Percentiles rank a stretch among this genome's conserved stretches.
phyloP scores from a whole-genome alignment of 1,140 invertebrate species.

The Lordiphosa collinella region DNA sequence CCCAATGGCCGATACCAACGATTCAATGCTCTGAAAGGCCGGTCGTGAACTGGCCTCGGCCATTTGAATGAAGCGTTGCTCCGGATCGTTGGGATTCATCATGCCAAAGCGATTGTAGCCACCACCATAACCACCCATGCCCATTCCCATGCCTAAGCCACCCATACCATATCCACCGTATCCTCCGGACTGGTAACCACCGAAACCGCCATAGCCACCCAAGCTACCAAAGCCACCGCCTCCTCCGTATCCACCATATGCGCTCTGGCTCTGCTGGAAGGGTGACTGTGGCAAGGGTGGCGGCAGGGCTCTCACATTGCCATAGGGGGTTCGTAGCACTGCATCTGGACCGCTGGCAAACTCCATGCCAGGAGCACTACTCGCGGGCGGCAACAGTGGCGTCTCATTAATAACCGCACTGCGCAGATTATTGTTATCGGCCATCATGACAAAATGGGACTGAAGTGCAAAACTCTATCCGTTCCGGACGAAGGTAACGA shows the following conservation, averaged over 20 bases:
- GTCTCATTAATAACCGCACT: constrained; percentile 61
- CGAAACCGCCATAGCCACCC: constrained; percentile 1
- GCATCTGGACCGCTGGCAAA: constrained; percentile 31
- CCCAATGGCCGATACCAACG: constrained; percentile 93
- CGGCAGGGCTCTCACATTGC: constrained; percentile 62
- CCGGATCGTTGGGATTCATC: constrained; percentile 79
- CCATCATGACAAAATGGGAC: constrained; percentile 36
- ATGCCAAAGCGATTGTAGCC: constrained; percentile 80
- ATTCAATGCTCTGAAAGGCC: constrained; percentile 96
- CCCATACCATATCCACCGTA: constrained; percentile 45
- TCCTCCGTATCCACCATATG: constrained; percentile 29
- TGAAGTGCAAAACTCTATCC: not conserved
- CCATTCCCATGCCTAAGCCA: constrained; percentile 23
- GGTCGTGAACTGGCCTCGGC: constrained; percentile 94
- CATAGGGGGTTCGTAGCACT: constrained; percentile 57
- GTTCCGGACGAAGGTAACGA: constrained; percentile 13
- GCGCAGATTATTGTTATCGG: constrained; percentile 66
- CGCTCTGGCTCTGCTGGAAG: constrained; percentile 37
- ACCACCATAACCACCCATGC: constrained; percentile 55
- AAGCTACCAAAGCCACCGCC: constrained; percentile 37
- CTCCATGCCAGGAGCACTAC: constrained; percentile 10
- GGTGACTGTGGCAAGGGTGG: constrained; percentile 64
- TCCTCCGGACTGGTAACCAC: constrained; percentile 33
- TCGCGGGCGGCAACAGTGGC: constrained; percentile 46
- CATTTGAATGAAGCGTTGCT: constrained; percentile 87